Percentiles rank a stretch among this genome's conserved stretches.
Conservation (phyloP, 2,113 vertebrate genomes). For the Notiomystis cincta region DNA sequence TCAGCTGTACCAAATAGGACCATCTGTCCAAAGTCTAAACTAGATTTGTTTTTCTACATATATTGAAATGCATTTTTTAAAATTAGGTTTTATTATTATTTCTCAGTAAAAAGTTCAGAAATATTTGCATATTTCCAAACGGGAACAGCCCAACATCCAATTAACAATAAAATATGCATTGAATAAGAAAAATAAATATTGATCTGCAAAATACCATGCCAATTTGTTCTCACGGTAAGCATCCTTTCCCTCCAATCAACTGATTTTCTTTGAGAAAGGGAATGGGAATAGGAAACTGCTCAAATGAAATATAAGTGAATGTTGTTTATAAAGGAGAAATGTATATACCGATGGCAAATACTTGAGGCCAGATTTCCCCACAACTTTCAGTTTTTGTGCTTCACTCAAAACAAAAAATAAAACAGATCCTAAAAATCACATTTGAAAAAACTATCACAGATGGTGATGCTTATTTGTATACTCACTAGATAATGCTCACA, state of each 20-base stretch:
- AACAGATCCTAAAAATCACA: slow-evolving; percentile 29
- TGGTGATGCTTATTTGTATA: slow-evolving; percentile 58
- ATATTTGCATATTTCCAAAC: slow-evolving; percentile 22
- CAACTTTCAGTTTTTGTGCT: slow-evolving; percentile 18
- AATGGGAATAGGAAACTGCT: neutral
- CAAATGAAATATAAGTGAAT: neutral
- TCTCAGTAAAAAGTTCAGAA: slow-evolving; percentile 16
- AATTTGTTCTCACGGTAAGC: neutral
- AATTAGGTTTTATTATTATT: slow-evolving; percentile 41
- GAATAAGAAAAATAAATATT: slow-evolving; percentile 17
- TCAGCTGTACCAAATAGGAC: slow-evolving; percentile 27
- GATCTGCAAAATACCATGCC: neutral
- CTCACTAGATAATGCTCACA: slow-evolving; percentile 22
- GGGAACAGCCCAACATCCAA: neutral
- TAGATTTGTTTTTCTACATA: slow-evolving; percentile 53
- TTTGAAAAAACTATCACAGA: slow-evolving; percentile 48
- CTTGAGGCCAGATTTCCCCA: slow-evolving; percentile 21
- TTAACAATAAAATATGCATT: slow-evolving; percentile 18
- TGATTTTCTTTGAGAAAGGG: neutral
- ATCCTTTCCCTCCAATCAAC: neutral
- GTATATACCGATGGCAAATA: neutral
- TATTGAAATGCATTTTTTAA: slow-evolving; percentile 8
- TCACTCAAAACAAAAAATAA: slow-evolving; percentile 37
- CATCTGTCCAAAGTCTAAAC: slow-evolving; percentile 56
- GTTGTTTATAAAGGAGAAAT: neutral